Evolutionary conservation across 2,888 invertebrate genomes (phyloP), one percentile per base, ranked within the genome.

Genomic region (Kuschelorhynchus macadamiae): DNA sequence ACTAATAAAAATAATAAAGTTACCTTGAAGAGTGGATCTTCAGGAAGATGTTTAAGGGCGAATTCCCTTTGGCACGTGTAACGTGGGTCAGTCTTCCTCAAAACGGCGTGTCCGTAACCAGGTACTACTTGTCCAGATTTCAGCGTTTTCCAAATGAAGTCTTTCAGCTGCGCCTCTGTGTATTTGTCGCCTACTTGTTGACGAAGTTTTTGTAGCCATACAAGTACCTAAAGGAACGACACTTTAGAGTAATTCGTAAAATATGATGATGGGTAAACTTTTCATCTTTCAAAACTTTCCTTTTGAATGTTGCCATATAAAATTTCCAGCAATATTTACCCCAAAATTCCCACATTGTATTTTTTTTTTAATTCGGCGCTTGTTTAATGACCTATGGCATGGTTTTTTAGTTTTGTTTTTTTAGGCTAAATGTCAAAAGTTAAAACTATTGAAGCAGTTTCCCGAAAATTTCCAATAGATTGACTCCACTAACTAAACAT

Each of bases 81-180:
- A 80, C 88, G 93, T 75, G 88, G 97, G 84, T 97, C 97, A 71
- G 97, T 97, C 85, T 97, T 97, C 77, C 97, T 90, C 72, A 97
- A 89, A 0, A 98, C 97, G 75, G 97, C 97, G 83, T 97, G 97
- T 25, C 97, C 97, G 81, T 96, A 97, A 49, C 97, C 97, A 57
- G 97, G 97, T 41, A 98, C 94, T n/a, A 97, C 97, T 85, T 96
- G 96, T 72, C 97, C 97, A 68, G 93, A 91, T 86, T 97, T 96
- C 60, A 97, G 88, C 0, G 97, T 98, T 85, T 96, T 97, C 96
- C 96, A 96, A 81, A 99, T 95, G 86, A 96, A 98, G 55, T 98
- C 96, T 84, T 95, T 96, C 60, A 99, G 87, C 77, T 96, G 89
- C 0, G 97, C 94, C 82, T 98, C 96, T 12, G 93, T 91, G 72